Percentiles rank a stretch among this genome's conserved stretches.
phyloP scores from a whole-genome alignment of 1,140 invertebrate species.

The Pissodes strobi region DNA sequence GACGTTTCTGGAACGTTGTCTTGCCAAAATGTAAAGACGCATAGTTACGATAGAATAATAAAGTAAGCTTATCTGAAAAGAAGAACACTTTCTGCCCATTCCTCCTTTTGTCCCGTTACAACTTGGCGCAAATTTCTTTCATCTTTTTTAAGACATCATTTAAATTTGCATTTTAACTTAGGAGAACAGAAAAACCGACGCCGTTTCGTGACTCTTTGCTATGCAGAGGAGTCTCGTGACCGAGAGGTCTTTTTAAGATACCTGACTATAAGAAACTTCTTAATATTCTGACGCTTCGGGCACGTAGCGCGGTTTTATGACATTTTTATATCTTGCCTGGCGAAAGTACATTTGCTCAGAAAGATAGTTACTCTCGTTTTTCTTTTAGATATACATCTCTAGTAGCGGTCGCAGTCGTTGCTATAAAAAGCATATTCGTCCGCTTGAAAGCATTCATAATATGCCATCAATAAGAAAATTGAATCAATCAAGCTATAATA shows the following conservation, averaged over 20 bases:
- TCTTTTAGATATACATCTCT: constrained; percentile 26
- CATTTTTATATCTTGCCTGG: constrained; percentile 24
- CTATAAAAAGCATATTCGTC: neutral
- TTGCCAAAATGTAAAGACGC: too few relatives aligned
- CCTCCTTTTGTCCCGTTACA: too few relatives aligned
- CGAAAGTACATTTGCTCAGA: constrained; percentile 25
- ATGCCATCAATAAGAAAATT: neutral
- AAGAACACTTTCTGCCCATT: too few relatives aligned
- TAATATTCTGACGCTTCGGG: constrained; percentile 24
- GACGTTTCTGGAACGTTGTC: too few relatives aligned
- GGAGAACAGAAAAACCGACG: constrained; percentile 12
- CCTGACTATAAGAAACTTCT: constrained; percentile 29
- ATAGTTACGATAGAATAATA: too few relatives aligned
- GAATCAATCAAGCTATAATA: too few relatives aligned
- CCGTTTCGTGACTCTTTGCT: constrained; percentile 22
- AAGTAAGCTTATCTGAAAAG: too few relatives aligned
- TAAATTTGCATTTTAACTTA: constrained; percentile 29
- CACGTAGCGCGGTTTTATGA: constrained; percentile 28
- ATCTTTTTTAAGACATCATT: too few relatives aligned
- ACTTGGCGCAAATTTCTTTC: too few relatives aligned
- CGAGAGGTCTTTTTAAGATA: constrained; percentile 20
- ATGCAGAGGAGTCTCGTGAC: constrained; percentile 19
- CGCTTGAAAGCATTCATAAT: neutral
- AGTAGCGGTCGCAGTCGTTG: neutral
- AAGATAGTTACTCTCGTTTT: constrained; percentile 25